Evolutionary conservation across 1,140 invertebrate genomes (phyloP).

Genomic region (Rhizoglyphus robini): DNA sequence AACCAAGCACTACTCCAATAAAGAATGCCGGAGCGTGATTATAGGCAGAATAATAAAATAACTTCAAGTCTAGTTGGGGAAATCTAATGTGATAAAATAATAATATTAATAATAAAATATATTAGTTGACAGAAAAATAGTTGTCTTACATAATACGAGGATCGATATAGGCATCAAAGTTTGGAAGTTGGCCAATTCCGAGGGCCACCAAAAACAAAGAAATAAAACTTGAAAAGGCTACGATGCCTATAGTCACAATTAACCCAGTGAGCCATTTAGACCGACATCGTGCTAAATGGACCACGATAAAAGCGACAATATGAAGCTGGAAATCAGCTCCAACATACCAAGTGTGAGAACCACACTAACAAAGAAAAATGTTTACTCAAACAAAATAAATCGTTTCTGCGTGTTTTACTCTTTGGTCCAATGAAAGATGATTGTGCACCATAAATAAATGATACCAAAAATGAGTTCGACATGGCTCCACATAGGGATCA

Average conservation of each 20-base stretch:
- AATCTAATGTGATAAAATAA: constrained; percentile 5
- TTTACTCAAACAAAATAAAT: neutral
- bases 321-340: constrained; percentile 23
- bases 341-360: constrained; percentile 22
- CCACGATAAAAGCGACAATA: constrained; percentile 13
- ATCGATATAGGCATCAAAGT: neutral
- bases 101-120: neutral
- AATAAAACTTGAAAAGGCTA: neutral
- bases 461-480: constrained; percentile 21
- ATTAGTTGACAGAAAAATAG: neutral
- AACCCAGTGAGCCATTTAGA: neutral
- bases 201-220: neutral
- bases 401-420: neutral
- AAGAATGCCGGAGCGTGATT: neutral
- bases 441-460: constrained; percentile 16
- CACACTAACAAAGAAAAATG: constrained; percentile 19
- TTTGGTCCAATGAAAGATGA: neutral
- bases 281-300: constrained; percentile 1
- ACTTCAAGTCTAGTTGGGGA: neutral
- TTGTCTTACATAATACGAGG: neutral
- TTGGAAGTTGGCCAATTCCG: neutral
- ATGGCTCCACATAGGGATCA: constrained; percentile 19
- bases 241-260: neutral
- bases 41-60: constrained; percentile 8
- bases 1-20: constrained; percentile 3